phyloP scores from a whole-genome alignment of 2,113 vertebrate genomes.

The Takifugu flavidus region DNA sequence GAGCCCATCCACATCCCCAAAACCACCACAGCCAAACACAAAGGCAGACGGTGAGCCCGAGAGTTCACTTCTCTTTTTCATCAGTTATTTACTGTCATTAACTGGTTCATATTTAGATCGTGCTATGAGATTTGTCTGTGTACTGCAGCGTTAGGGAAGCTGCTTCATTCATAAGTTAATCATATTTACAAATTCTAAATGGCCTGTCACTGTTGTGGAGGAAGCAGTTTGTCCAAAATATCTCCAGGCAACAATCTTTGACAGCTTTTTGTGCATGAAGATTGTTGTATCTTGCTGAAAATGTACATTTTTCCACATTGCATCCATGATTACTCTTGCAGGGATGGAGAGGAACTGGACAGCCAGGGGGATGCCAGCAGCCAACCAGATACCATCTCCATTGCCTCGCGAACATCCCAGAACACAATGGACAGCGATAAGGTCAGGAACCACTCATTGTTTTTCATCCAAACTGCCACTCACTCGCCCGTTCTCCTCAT shows the following conservation, averaged over 20 bases:
- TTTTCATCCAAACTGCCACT: neutral
- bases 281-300: no score
- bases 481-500: neutral
- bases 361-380: slow-evolving; percentile 98
- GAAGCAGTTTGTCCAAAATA: no score
- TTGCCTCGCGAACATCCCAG: slow-evolving; percentile 96
- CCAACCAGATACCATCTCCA: slow-evolving; percentile 97
- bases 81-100: no score
- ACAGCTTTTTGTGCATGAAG: no score
- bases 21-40: slow-evolving; percentile 88
- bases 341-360: slow-evolving; percentile 96
- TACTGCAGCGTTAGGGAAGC: no score
- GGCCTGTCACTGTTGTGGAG: no score
- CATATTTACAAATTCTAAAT: no score
- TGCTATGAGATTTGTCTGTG: no score
- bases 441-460: slow-evolving; percentile 68
- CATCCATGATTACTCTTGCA: slow-evolving; percentile 48
- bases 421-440: slow-evolving; percentile 98
- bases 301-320: no score
- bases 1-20: slow-evolving; percentile 98
- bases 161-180: no score
- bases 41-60: slow-evolving; percentile 82
- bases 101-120: no score
- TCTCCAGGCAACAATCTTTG: no score
- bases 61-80: neutral